A percentile compares a stretch with the other conserved stretches of the same genome.
Evolutionary conservation across 53 echinoderm and acorn worm species (phyloP).

Genomic region (Glandiceps talaboti): DNA sequence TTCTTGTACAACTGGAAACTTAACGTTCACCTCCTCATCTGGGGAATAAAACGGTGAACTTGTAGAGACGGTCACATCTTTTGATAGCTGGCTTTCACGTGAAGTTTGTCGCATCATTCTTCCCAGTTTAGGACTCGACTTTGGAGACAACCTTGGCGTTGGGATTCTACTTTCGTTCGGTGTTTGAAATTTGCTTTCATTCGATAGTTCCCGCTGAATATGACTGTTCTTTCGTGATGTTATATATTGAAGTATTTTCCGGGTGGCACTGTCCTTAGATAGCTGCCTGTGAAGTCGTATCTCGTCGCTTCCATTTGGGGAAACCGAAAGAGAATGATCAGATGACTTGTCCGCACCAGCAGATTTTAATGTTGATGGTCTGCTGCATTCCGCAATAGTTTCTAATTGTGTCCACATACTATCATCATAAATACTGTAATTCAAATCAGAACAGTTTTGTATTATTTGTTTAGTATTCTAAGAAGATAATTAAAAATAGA

Average conservation of each 20-base stretch:
- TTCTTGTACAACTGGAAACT: neutral
- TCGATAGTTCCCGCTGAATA: neutral
- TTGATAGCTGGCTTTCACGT: neutral
- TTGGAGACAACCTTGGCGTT: neutral
- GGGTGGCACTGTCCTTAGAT: neutral
- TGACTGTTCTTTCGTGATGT: neutral
- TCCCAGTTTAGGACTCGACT: neutral
- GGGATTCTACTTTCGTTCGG: neutral
- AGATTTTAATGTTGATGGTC: neutral
- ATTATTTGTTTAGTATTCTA: no score
- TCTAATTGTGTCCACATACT: neutral
- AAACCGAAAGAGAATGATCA: neutral
- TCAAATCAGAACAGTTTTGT: no score
- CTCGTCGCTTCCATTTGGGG: neutral
- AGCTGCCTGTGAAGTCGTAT: neutral
- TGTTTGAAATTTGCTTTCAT: neutral
- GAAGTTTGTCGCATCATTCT: neutral
- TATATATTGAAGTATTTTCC: neutral
- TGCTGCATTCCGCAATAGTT: neutral
- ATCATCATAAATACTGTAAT: neutral
- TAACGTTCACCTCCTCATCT: neutral
- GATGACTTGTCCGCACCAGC: neutral
- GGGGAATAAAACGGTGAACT: neutral
- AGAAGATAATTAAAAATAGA: no score
- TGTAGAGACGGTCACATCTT: neutral